phyloP scores from a whole-genome alignment of 1,140 invertebrate species.

The Chymomyza costata region DNA sequence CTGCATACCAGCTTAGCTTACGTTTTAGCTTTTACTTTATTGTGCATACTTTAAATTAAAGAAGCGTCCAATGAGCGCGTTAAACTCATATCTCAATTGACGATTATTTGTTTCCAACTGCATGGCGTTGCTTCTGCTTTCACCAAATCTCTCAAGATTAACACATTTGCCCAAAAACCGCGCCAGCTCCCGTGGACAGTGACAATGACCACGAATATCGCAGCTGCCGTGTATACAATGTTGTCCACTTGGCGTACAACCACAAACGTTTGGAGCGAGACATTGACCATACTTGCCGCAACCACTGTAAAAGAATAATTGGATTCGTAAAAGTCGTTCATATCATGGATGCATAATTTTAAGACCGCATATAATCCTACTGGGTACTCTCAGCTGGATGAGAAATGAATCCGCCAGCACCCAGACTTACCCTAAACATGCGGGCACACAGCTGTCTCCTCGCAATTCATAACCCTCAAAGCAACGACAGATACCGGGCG shows the following conservation, averaged over 20 bases:
- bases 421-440: constrained; percentile 48
- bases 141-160: constrained; percentile 1
- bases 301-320: constrained; percentile 22
- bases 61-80: constrained; percentile 50
- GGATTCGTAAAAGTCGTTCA: background rate
- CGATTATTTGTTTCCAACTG: constrained; percentile 32
- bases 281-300: constrained; percentile 60
- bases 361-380: no score
- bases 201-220: constrained; percentile 39
- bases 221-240: constrained; percentile 46
- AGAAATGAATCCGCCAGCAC: background rate
- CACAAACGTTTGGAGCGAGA: constrained; percentile 54
- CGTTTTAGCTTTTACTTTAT: constrained; percentile 10
- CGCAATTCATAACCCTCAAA: constrained; percentile 76
- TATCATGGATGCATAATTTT: no score
- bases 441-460: constrained; percentile 47
- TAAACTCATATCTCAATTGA: constrained; percentile 52
- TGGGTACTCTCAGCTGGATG: no score
- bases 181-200: constrained; percentile 33
- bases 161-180: constrained; percentile 59
- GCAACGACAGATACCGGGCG: constrained; percentile 78
- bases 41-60: constrained; percentile 37
- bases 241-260: constrained; percentile 38
- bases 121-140: constrained; percentile 14
- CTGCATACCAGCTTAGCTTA: constrained; percentile 76